phyloP scores from a whole-genome alignment of 1,140 invertebrate genomes.

The Halyomorpha halys region DNA sequence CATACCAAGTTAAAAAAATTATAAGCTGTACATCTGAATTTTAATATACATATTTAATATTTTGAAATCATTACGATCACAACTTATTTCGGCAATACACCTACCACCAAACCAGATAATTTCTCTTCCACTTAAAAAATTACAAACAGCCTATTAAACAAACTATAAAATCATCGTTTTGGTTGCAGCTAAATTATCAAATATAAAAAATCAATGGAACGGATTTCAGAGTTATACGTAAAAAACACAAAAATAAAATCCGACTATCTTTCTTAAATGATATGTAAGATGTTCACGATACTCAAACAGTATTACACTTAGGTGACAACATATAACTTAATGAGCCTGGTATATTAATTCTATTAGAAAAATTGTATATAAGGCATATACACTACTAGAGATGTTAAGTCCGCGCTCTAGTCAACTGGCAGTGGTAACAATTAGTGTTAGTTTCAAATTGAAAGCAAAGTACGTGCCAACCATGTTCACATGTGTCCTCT shows the following conservation, averaged over 20 bases:
- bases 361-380: constrained; percentile 1
- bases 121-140: neutral
- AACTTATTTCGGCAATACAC: constrained; percentile 6
- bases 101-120: constrained; percentile 1
- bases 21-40: constrained; percentile 3
- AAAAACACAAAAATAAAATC: constrained; percentile 2
- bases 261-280: constrained; percentile 4
- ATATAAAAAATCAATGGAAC: constrained; percentile 10
- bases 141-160: constrained; percentile 7
- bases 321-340: constrained; percentile 1
- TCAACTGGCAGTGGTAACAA: constrained; percentile 24
- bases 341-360: constrained; percentile 11
- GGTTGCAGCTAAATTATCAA: constrained; percentile 15
- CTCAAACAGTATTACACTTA: constrained; percentile 6
- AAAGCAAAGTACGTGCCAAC: constrained; percentile 24
- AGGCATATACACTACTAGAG: constrained; percentile 14
- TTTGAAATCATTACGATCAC: constrained; percentile 2
- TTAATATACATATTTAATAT: neutral
- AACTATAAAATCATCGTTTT: neutral
- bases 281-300: constrained; percentile 23
- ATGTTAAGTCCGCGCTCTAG: constrained; percentile 9
- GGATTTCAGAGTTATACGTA: neutral
- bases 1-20: constrained; percentile 10
- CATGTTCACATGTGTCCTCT: neutral
- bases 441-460: constrained; percentile 24